These are phyloP conservation scores for Napeogenes sylphis DNA, from an alignment of 2,888 invertebrate genomes.

Conservation along the genomic window DNA sequence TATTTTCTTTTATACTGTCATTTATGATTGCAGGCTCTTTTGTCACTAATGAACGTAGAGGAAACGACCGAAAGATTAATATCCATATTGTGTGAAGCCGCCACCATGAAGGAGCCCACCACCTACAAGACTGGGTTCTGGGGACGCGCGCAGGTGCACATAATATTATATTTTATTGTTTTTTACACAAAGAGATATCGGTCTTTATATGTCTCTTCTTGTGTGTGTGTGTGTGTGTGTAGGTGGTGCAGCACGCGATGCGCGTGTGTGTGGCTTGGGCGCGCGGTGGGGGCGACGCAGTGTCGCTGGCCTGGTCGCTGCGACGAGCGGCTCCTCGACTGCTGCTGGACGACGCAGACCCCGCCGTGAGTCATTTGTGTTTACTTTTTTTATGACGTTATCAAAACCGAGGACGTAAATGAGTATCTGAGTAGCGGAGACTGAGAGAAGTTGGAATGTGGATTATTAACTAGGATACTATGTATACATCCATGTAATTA, in stretches of 20 bases:
- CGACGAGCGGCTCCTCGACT: conserved; percentile 90
- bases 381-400: not conserved
- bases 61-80: conserved; percentile 89
- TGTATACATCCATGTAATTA: too few species aligned
- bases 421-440: too few species aligned
- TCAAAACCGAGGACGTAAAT: too few species aligned
- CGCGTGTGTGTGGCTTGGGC: conserved; percentile 95
- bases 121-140: conserved; percentile 95
- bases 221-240: conserved; percentile 19
- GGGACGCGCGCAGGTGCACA: conserved; percentile 88
- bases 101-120: conserved; percentile 86
- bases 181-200: not conserved
- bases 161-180: conserved; percentile 2
- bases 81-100: conserved; percentile 91
- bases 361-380: conserved; percentile 62
- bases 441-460: too few species aligned
- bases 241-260: conserved; percentile 94
- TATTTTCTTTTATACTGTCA: not conserved
- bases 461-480: too few species aligned
- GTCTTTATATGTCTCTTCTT: too few species aligned
- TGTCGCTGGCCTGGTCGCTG: conserved; percentile 88
- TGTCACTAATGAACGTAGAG: conserved; percentile 91
- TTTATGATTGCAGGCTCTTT: conserved; percentile 74
- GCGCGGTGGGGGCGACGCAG: conserved; percentile 88
- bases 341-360: conserved; percentile 94